Evolutionary conservation across 2,888 invertebrate species (phyloP), one percentile per base, ranked within the genome.

Genomic region (Subacronicta megacephala): DNA sequence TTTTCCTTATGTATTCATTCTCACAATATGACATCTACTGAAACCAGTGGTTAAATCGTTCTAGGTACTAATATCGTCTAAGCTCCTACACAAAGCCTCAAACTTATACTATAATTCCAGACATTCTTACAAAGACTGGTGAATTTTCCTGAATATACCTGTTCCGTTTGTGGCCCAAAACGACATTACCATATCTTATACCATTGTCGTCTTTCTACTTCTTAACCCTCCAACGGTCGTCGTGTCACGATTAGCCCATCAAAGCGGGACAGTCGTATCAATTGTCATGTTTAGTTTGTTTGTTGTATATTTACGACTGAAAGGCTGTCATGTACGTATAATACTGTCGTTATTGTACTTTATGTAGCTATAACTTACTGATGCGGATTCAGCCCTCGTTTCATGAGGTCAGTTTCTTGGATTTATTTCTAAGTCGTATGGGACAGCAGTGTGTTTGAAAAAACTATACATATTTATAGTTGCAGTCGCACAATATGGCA

Each of bases 211-310:
- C n/a, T 3, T 7, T 7, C 2, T 4, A 4, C 4, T 18, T 10
- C 26, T 12, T 20, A 16, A 46, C 31, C 18, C 43, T 13, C 29
- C 16, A 60, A 55, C 49, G 46, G 45, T 35, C 17, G 18, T 31
- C 50, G 53, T 51, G 52, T 65, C 74, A 70, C 73, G 69, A 62
- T 72, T 68, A 46, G 26, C 15, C 54, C 57, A 72, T 69, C 49
- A 62, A 58, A 50, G 20, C 44, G 35, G 69, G 18, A 68, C 31
- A n/a, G 38, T 29, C 47, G 17, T 38, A 47, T 29, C 38, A 47
- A 37, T 45, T 42, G 54, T 42, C 29, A 54, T 46, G 62, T 51
- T 45, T 20, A 17, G 23, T 52, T 40, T 52, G 33, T 44, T 44
- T 44, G 53, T 61, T 38, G 15, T 37, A 23, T 45, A 68, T 68